Conservation (phyloP, 2,888 invertebrate genomes). For the Melikaiella ostensackeni region DNA sequence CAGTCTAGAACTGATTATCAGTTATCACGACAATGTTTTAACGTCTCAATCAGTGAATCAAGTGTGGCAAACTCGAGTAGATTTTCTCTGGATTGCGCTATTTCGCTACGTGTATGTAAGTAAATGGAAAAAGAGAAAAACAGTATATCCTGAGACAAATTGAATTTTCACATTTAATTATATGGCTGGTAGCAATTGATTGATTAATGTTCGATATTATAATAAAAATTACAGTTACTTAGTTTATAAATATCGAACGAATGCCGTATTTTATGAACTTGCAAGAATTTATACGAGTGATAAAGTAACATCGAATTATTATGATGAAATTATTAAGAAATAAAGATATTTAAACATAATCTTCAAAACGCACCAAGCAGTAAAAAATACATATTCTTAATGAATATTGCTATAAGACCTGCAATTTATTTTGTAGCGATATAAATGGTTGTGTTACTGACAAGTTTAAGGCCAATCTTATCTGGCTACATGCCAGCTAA, state of each 20-base stretch:
- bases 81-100: background rate
- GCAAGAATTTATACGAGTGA: background rate
- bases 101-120: background rate
- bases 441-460: background rate
- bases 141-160: background rate
- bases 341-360: background rate
- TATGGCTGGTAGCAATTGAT: background rate
- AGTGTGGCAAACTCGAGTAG: background rate
- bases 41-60: background rate
- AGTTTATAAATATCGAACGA: background rate
- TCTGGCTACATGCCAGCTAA: background rate
- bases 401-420: background rate
- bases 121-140: background rate
- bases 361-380: background rate
- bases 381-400: background rate
- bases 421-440: background rate
- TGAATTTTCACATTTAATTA: background rate
- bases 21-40: background rate
- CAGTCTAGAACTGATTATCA: background rate
- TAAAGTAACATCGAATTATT: background rate
- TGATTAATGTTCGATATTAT: background rate
- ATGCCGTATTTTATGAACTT: background rate
- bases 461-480: conserved; percentile 1
- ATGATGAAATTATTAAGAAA: background rate
- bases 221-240: background rate